phyloP scores from a whole-genome alignment of 1,140 invertebrate species.

The Drosophila gunungcola region DNA sequence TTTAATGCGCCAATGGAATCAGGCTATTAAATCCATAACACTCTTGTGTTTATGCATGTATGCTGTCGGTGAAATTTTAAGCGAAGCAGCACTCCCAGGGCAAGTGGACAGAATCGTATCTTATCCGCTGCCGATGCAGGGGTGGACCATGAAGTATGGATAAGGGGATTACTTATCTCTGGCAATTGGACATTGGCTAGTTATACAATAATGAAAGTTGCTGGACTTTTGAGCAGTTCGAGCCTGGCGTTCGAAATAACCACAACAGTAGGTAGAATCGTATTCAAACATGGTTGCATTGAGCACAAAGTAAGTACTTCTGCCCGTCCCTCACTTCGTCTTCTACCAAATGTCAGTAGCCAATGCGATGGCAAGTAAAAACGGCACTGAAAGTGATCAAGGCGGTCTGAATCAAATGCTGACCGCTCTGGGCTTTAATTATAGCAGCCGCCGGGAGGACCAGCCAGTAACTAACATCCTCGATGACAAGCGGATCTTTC shows the following conservation, averaged over 20 bases:
- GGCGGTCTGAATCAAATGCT: slow-evolving; percentile 16
- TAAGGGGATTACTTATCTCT: slow-evolving; percentile 27
- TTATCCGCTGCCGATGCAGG: slow-evolving; percentile 17
- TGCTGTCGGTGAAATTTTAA: too few species aligned
- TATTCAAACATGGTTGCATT: slow-evolving; percentile 37
- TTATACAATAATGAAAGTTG: slow-evolving; percentile 21
- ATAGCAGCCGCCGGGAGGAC: slow-evolving; percentile 31
- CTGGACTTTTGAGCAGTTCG: slow-evolving; percentile 13
- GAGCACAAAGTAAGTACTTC: slow-evolving; percentile 25
- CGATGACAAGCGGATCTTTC: slow-evolving; percentile 84
- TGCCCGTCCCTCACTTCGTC: neutral
- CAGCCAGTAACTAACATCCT: slow-evolving; percentile 52
- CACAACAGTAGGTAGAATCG: neutral
- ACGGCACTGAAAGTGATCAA: slow-evolving; percentile 9
- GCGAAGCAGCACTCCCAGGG: too few species aligned
- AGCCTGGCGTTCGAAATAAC: slow-evolving; percentile 7
- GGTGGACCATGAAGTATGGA: slow-evolving; percentile 11
- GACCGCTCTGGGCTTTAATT: slow-evolving; percentile 39
- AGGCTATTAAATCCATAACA: too few species aligned
- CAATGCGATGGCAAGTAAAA: slow-evolving; percentile 25
- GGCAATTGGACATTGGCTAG: slow-evolving; percentile 5
- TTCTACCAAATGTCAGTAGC: neutral
- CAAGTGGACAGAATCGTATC: slow-evolving; percentile 6
- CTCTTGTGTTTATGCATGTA: too few species aligned
- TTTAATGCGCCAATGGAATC: too few species aligned